Conservation (phyloP, 1,140 invertebrate genomes). For the Diabrotica undecimpunctata region DNA sequence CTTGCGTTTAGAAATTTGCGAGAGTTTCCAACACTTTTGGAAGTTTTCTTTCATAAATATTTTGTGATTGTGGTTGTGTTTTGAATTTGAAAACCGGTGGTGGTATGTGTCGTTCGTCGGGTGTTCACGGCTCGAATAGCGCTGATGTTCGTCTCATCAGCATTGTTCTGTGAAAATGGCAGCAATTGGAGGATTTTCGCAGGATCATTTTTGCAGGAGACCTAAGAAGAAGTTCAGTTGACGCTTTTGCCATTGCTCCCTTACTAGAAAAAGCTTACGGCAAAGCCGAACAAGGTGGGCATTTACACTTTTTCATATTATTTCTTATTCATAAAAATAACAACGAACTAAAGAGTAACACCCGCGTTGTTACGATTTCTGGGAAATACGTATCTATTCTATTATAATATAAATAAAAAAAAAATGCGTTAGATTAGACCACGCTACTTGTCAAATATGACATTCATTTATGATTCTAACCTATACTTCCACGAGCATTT, state of each 20-base stretch:
- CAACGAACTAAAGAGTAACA: too few species aligned
- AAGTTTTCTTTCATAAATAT: slow-evolving; percentile 8
- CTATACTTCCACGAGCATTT: too few species aligned
- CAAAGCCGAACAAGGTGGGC: slow-evolving; percentile 48
- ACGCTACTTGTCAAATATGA: too few species aligned
- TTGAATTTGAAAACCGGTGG: slow-evolving; percentile 32
- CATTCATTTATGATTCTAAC: too few species aligned
- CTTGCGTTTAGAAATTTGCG: slow-evolving; percentile 15
- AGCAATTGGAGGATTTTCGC: slow-evolving; percentile 45
- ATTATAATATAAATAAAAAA: too few species aligned
- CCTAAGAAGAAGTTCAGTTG: slow-evolving; percentile 55
- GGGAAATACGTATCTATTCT: too few species aligned
- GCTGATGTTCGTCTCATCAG: slow-evolving; percentile 31
- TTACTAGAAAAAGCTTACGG: slow-evolving; percentile 43
- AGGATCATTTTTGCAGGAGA: slow-evolving; percentile 50
- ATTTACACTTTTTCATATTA: slow-evolving; percentile 5
- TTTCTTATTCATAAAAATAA: too few species aligned
- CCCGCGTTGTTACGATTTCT: too few species aligned
- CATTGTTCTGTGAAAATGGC: slow-evolving; percentile 52
- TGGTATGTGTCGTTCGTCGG: slow-evolving; percentile 45
- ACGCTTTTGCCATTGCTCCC: slow-evolving; percentile 47
- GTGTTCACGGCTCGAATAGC: slow-evolving; percentile 39
- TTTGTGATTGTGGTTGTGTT: slow-evolving; percentile 24
- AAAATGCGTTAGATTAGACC: too few species aligned
- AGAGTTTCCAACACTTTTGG: slow-evolving; percentile 5